Percentiles rank a stretch among this genome's conserved stretches.
Conservation (phyloP, 2,797 vertebrate genomes). For the Macroramphosus scolopax region DNA sequence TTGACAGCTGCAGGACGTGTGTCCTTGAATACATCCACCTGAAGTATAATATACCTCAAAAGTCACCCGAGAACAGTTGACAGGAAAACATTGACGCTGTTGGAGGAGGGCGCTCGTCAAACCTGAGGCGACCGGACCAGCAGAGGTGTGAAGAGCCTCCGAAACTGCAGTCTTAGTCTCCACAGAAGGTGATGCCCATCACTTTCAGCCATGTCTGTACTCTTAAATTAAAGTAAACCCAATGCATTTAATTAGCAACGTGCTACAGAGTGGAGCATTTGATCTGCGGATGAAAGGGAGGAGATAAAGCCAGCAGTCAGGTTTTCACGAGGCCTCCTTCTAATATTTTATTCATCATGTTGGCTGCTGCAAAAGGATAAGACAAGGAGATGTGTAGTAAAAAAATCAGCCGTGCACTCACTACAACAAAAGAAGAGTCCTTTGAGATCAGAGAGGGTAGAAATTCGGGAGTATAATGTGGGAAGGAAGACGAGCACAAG, state of each 20-base stretch:
- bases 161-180: no score
- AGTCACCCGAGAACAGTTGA: no score
- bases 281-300: constrained; percentile 22
- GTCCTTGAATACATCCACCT: no score
- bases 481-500: background rate
- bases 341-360: constrained; percentile 45
- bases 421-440: constrained; percentile 1
- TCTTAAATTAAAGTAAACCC: no score
- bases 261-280: constrained; percentile 14
- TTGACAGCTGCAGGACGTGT: no score
- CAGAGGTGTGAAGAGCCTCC: no score
- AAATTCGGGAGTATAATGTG: constrained; percentile 3
- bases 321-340: constrained; percentile 17
- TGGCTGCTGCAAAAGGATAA: constrained; percentile 5
- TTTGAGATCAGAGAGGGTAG: constrained; percentile 5
- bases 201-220: no score
- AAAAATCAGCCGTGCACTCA: constrained; percentile 6
- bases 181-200: no score
- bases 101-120: no score
- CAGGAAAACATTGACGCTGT: no score
- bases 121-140: no score
- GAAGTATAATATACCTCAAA: no score
- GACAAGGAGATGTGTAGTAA: constrained; percentile 13
- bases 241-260: constrained; percentile 1
- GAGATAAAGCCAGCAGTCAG: constrained; percentile 26